Conservation (phyloP, 1,140 invertebrate species). For the Brachionus angularis region DNA sequence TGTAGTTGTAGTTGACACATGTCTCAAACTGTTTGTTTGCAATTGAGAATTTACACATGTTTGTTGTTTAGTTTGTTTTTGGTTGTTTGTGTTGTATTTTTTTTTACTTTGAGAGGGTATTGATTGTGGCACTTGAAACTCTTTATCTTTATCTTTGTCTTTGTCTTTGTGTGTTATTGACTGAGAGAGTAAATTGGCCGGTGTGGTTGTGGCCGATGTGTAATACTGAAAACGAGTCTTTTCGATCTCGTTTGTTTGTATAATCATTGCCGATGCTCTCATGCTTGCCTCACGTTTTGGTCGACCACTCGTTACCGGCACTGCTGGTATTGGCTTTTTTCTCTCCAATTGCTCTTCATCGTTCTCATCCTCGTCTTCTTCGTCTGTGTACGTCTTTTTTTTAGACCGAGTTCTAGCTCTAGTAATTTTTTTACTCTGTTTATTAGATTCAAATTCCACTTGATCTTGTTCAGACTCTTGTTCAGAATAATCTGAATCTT, state of each 20-base stretch:
- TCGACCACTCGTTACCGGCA: not conserved
- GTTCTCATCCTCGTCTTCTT: not conserved
- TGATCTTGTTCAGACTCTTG: too few species aligned
- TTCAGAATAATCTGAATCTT: not conserved
- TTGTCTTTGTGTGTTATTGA: not conserved
- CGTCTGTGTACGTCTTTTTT: not conserved
- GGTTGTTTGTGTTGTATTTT: not conserved
- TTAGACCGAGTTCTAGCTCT: too few species aligned
- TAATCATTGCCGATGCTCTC: slow-evolving; percentile 42
- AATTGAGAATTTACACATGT: not conserved
- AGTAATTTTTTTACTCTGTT: too few species aligned
- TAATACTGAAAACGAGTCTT: slow-evolving; percentile 37
- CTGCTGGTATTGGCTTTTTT: not conserved
- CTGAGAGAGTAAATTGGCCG: not conserved
- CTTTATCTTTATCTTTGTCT: not conserved
- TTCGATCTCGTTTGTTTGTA: slow-evolving; percentile 42
- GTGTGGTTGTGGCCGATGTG: not conserved
- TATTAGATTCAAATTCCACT: too few species aligned
- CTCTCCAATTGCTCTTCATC: not conserved
- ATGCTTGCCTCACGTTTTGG: slow-evolving; percentile 37
- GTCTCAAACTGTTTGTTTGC: slow-evolving; percentile 12
- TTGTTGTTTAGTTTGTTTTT: not conserved
- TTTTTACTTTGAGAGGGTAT: not conserved
- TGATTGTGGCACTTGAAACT: slow-evolving; percentile 9
- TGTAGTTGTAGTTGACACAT: slow-evolving; percentile 27